Evolutionary conservation across 2,888 invertebrate species (phyloP), one percentile per base, ranked within the genome.

Genomic region (Eretmocerus hayati): DNA sequence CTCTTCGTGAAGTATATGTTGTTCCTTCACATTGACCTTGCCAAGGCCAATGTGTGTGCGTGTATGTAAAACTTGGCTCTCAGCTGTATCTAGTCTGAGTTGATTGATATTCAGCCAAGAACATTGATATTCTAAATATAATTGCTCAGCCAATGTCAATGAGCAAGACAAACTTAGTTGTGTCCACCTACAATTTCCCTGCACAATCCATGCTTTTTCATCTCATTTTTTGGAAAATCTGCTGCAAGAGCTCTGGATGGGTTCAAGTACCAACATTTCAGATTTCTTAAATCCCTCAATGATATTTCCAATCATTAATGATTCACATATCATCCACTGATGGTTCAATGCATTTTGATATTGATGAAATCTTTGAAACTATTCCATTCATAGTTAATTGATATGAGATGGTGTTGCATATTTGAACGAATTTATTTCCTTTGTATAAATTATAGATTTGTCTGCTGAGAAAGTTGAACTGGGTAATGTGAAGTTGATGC

Each of bases 401-500:
- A n/a, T n/a, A n/a, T n/a, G n/a, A n/a, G n/a, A n/a, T n/a, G n/a
- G n/a, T n/a, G n/a, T n/a, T n/a, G n/a, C n/a, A n/a, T n/a, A n/a
- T n/a, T n/a, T n/a, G n/a, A n/a, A n/a, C n/a, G n/a, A n/a, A n/a
- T n/a, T n/a, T n/a, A n/a, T n/a, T 31, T 32, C 22, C 6, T 33
- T 16, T 37, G 26, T 26, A 3, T 33, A 44, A 15, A 48, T 20
- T 43, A 5, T n/a, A 60, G 59, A 53, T 45, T 21, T 57, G 49
- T 59, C 56, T 22, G 55, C 57, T 59, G 64, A 62, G 54, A 55
- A 56, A 54, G 55, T 62, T 23, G 59, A 60, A 53, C 71, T 75
- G 20, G 72, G 69, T 19, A 69, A 74, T 45, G 70, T 75, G 39
- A 74, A 63, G 53, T 56, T 69, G 49, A 52, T 63, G 39, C 59